A percentile compares a stretch with the other conserved stretches of the same genome.
Evolutionary conservation across 2,113 vertebrate species (phyloP).

Genomic region (Hippopotamus amphibius): DNA sequence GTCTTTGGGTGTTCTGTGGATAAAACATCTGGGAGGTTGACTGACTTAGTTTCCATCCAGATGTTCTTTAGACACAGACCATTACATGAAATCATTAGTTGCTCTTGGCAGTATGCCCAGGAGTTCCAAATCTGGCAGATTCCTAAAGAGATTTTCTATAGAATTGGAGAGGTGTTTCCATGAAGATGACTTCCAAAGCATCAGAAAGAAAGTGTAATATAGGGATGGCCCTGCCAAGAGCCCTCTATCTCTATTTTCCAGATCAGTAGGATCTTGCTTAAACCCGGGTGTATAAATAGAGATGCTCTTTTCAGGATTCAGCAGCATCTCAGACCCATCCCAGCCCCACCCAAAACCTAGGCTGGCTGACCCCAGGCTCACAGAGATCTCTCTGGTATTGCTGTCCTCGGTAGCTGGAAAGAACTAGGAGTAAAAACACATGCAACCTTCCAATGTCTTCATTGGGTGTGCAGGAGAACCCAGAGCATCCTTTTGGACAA

Average conservation of each 20-base stretch:
- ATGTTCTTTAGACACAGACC: slow-evolving; percentile 75
- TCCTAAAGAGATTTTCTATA: not conserved
- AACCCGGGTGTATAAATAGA: not conserved
- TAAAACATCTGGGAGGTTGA: slow-evolving; percentile 50
- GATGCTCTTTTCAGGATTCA: not conserved
- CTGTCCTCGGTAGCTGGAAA: not conserved
- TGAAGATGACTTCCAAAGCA: not conserved
- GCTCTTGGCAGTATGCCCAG: slow-evolving; percentile 68
- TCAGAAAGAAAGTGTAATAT: not conserved
- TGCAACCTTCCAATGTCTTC: not conserved
- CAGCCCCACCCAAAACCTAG: not conserved
- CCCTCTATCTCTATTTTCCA: not conserved
- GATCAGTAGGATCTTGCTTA: not conserved
- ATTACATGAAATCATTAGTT: slow-evolving; percentile 75
- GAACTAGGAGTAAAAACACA: not conserved
- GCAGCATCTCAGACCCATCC: not conserved
- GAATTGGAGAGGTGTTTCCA: not conserved
- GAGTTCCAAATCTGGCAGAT: slow-evolving; percentile 52
- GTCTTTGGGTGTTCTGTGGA: not conserved
- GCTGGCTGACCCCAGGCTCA: not conserved
- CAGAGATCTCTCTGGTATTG: not conserved
- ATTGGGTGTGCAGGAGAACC: not conserved
- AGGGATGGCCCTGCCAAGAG: not conserved
- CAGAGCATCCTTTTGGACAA: not conserved
- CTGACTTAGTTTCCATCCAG: slow-evolving; percentile 55